phyloP scores from a whole-genome alignment of 2,113 vertebrate genomes.

The Cyphotilapia sp. region DNA sequence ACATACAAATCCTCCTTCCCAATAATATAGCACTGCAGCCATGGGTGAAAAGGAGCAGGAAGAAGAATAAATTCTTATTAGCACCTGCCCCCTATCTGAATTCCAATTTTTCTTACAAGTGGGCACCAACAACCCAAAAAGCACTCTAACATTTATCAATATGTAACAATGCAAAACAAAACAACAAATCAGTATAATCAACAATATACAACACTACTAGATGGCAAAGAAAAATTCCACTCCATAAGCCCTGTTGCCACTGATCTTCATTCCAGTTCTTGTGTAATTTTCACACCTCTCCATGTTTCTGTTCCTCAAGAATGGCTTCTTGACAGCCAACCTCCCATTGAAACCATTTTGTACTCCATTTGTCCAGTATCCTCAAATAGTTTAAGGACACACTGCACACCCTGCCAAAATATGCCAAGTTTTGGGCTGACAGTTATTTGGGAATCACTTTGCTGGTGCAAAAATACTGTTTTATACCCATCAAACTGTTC shows the following conservation, averaged over 20 bases:
- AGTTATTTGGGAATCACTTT: not conserved
- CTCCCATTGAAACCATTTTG: not conserved
- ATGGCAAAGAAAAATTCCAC: not conserved
- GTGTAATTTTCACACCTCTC: not conserved
- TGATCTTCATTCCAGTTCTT: not conserved
- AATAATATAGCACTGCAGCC: not conserved
- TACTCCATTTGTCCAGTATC: not conserved
- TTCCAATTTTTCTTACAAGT: not conserved
- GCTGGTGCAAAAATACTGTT: not conserved
- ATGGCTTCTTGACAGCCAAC: not conserved
- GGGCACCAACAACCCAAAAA: not conserved
- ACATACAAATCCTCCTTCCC: not conserved
- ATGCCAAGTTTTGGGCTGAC: not conserved
- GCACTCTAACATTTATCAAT: not conserved
- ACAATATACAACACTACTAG: not conserved
- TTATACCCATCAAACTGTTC: not conserved
- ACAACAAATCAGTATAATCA: not conserved
- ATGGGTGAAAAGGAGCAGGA: not conserved
- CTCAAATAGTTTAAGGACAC: not conserved
- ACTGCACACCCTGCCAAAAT: not conserved
- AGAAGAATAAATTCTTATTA: not conserved
- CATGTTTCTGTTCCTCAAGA: not conserved
- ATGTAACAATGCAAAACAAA: not conserved
- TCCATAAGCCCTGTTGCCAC: not conserved
- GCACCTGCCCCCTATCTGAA: not conserved